Evolutionary conservation across 2,888 invertebrate genomes (phyloP), one percentile per base, ranked within the genome.

Genomic region (Brachyptera risi): DNA sequence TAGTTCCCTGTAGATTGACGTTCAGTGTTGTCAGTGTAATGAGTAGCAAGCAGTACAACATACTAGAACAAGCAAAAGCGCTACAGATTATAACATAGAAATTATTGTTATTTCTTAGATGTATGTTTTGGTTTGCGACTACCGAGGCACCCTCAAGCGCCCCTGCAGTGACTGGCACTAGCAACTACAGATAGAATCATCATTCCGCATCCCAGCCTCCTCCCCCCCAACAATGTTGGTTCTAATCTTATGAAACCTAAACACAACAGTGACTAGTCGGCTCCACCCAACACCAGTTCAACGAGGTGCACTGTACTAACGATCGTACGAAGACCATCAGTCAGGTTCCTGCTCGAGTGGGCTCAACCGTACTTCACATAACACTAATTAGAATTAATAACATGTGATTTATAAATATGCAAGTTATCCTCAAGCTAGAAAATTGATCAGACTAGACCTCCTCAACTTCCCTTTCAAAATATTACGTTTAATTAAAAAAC

Each of bases 181-280:
- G n/a, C n/a, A n/a, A n/a, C n/a, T n/a, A n/a, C n/a, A n/a, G n/a
- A n/a, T n/a, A n/a, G n/a, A n/a, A n/a, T n/a, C n/a, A n/a, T n/a
- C n/a, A n/a, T n/a, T n/a, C n/a, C n/a, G n/a, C 61, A 63, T 54
- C 60, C 66, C 65, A 65, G 63, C 66, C 66, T 63, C 63, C 66
- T 65, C 60, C 61, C 63, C 66, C n/a, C n/a, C 47, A 50, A 59
- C 59, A 24, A 26, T 31, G 42, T 42, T 40, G 19, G 23, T 31
- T 24, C 42, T 58, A 59, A 59, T 50, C 47, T 50, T 40, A 59
- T 38, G 17, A 44, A 40, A 47, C 42, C 31, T 49, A 47, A 15
- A 47, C 27, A 23, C 56, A 27, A 44, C 60, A 56, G 23, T 56
- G 31, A 60, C 44, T 47, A 38, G 54, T 47, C 54, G 54, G 47